Conservation (phyloP, 1,140 invertebrate species). For the Archivesica marissinica region DNA sequence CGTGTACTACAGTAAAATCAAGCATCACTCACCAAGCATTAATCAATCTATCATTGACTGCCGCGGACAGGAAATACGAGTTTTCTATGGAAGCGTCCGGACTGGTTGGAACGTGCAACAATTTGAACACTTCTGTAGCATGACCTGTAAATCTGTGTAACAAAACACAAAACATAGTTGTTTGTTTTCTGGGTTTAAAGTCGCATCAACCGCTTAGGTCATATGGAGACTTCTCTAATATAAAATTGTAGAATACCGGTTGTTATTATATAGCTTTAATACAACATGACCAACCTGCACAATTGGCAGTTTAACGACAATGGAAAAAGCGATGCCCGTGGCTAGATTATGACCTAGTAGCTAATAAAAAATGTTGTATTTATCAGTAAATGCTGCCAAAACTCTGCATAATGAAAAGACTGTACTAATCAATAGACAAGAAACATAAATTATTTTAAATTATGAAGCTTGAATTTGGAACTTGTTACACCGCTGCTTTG, state of each 20-base stretch:
- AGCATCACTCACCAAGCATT: constrained; percentile 88
- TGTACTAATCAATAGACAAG: too few species aligned
- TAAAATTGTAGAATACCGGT: too few species aligned
- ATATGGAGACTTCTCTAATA: too few species aligned
- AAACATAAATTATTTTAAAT: too few species aligned
- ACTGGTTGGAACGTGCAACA: constrained; percentile 84
- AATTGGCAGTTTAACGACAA: background rate
- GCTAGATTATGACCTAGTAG: background rate
- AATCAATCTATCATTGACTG: constrained; percentile 86
- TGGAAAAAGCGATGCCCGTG: background rate
- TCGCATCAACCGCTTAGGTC: too few species aligned
- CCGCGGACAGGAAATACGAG: constrained; percentile 87
- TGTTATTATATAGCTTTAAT: background rate
- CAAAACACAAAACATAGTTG: too few species aligned
- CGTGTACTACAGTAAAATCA: too few species aligned
- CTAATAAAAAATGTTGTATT: background rate
- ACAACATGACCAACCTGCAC: background rate
- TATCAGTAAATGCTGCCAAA: background rate
- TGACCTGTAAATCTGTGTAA: constrained; percentile 87
- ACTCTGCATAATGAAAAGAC: too few species aligned
- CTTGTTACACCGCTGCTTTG: too few species aligned
- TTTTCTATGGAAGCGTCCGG: constrained; percentile 69
- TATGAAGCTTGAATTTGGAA: background rate
- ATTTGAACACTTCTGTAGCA: constrained; percentile 86
- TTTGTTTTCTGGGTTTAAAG: too few species aligned